These are phyloP conservation scores for Eulacestoma nigropectus DNA, from an alignment of 2,113 vertebrate genomes.

Conservation along the genomic window DNA sequence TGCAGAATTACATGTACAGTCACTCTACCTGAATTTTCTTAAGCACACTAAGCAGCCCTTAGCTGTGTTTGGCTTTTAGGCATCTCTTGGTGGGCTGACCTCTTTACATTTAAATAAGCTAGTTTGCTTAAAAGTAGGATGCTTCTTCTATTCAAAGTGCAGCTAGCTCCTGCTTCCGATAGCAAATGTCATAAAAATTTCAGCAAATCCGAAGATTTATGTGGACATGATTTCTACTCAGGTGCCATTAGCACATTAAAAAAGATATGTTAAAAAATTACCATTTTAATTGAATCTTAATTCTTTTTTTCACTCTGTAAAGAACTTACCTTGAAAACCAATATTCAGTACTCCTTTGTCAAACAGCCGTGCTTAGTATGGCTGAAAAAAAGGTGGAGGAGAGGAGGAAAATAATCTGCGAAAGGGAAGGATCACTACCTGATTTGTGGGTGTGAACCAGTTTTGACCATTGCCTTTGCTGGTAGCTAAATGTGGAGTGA, in stretches of 20 bases:
- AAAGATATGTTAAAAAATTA: not conserved
- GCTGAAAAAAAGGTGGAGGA: not conserved
- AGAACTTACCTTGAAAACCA: not conserved
- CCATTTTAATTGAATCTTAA: not conserved
- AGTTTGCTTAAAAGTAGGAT: not conserved
- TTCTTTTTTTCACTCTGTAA: not conserved
- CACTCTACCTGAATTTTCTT: not conserved
- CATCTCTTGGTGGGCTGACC: not conserved
- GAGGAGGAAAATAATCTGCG: not conserved
- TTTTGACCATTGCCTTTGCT: not conserved
- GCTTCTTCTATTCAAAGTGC: not conserved
- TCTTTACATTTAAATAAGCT: slow-evolving; percentile 27
- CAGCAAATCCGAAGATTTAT: not conserved
- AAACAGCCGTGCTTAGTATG: not conserved
- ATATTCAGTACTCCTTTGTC: not conserved
- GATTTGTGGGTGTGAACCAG: not conserved
- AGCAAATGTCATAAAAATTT: not conserved
- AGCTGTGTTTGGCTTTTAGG: not conserved
- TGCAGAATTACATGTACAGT: not conserved
- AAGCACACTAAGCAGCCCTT: not conserved
- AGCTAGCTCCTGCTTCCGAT: not conserved
- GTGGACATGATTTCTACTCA: not conserved
- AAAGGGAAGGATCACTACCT: not conserved
- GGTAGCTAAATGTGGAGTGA: not conserved
- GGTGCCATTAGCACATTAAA: not conserved